A percentile compares a stretch with the other conserved stretches of the same genome.
These are phyloP conservation scores for Ispidina picta DNA, from an alignment of 2,797 vertebrate genomes.

Conservation along the genomic window DNA sequence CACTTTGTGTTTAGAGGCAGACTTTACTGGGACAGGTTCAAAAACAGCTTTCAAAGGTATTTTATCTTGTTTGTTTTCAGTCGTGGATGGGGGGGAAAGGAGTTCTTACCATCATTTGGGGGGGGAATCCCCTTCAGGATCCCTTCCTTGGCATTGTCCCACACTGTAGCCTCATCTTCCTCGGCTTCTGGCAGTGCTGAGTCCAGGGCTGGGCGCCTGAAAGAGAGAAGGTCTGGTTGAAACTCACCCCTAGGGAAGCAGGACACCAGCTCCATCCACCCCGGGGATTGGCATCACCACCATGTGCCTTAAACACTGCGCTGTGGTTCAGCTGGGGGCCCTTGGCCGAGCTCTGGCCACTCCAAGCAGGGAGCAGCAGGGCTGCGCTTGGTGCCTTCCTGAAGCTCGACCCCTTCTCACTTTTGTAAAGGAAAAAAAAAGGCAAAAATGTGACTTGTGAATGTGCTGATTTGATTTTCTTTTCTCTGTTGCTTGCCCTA, in stretches of 20 bases:
- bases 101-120: background rate
- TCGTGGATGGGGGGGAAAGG: rapidly evolving
- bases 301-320: background rate
- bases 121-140: too few species aligned
- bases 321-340: rapidly evolving
- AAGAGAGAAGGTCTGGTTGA: background rate
- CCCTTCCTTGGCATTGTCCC: background rate
- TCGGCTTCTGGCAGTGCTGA: rapidly evolving
- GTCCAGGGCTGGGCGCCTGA: background rate
- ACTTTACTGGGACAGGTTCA: background rate
- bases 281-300: background rate
- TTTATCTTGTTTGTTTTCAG: background rate
- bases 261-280: background rate
- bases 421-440: background rate
- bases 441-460: background rate
- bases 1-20: background rate
- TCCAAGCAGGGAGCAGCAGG: background rate
- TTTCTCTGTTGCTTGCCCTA: background rate
- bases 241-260: rapidly evolving
- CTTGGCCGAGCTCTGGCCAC: background rate
- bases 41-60: background rate
- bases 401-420: background rate
- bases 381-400: background rate
- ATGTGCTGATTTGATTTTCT: background rate
- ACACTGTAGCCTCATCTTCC: background rate